Evolutionary conservation across 2,888 invertebrate genomes (phyloP), one percentile per base, ranked within the genome.

Genomic region (Thereva nobilitata): DNA sequence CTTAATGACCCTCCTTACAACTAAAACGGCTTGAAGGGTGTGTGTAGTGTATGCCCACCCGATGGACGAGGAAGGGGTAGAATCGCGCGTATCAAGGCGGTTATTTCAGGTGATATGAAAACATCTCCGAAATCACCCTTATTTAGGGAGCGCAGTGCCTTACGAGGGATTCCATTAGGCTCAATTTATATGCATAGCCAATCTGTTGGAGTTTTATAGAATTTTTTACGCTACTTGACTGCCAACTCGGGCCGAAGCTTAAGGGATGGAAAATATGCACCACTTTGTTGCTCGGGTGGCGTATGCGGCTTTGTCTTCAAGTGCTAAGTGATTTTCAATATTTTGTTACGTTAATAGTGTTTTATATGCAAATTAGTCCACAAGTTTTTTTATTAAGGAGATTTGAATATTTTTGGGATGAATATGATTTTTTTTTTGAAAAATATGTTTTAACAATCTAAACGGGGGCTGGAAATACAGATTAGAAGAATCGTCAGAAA

Each of bases 161-260:
- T 23, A 2, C 23, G 57, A 72, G 71, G 72, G 74, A 74, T 76
- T 74, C 75, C 75, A 73, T 80, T 80, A 80, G 79, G 76, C 72
- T 74, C 80, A 78, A 80, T 80, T 80, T 81, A 81, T 81, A 80
- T 80, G 80, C 81, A 80, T 78, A 81, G 80, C 76, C 79, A 79
- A 79, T 78, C 79, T 79, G 76, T 76, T 76, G 74, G 75, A 78
- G 78, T 79, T 79, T 79, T 79, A 78, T 75, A 75, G 72, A 78
- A 79, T 79, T 78, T 77, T 74, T 79, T 78, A 75, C 77, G 73
- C 73, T 77, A 80, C 80, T 80, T 80, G 80, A 80, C 74, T 79
- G 55, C 47, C 41, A 63, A 45, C 50, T 50, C 54, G 47, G 53
- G 41, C 42, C 23, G 38, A 45, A n/a, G 12, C n/a, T 59, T 2